Percentiles rank a stretch among this genome's conserved stretches.
Conservation (phyloP, 2,888 invertebrate species). For the Aphrophora alni region DNA sequence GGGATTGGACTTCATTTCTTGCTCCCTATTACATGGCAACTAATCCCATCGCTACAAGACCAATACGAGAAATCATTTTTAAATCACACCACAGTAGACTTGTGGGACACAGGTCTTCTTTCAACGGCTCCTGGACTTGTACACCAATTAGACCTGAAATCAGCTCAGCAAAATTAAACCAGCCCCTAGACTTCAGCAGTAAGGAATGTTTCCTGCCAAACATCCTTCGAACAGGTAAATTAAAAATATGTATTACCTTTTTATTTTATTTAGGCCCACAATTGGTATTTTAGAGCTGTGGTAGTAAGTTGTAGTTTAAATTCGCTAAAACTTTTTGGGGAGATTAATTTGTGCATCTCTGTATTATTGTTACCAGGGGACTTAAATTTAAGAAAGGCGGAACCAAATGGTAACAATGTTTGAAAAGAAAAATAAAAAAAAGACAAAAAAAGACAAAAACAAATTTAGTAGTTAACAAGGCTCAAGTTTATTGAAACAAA, state of each 20-base stretch:
- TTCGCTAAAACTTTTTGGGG: too few species aligned
- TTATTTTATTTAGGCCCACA: too few species aligned
- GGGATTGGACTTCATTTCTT: background rate
- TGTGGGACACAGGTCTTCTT: background rate
- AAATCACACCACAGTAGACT: background rate
- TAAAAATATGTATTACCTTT: background rate
- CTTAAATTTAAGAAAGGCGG: too few species aligned
- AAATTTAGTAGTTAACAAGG: too few species aligned
- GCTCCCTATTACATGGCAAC: background rate
- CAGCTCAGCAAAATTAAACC: background rate
- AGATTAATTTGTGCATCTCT: too few species aligned
- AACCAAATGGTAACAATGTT: too few species aligned
- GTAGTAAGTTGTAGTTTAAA: too few species aligned
- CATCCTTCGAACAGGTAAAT: background rate
- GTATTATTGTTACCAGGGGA: too few species aligned
- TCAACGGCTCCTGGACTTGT: background rate
- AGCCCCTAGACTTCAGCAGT: background rate
- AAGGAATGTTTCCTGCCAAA: background rate
- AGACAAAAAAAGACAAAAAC: too few species aligned
- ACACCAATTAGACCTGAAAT: background rate
- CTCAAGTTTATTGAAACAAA: too few species aligned
- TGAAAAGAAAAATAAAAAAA: too few species aligned
- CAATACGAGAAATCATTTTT: conserved; percentile 12
- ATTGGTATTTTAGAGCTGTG: too few species aligned
- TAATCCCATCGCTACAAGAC: conserved; percentile 14